These are phyloP conservation scores for Xenopus tropicalis DNA, from an alignment of 2,113 vertebrate genomes.

Conservation along the genomic window DNA sequence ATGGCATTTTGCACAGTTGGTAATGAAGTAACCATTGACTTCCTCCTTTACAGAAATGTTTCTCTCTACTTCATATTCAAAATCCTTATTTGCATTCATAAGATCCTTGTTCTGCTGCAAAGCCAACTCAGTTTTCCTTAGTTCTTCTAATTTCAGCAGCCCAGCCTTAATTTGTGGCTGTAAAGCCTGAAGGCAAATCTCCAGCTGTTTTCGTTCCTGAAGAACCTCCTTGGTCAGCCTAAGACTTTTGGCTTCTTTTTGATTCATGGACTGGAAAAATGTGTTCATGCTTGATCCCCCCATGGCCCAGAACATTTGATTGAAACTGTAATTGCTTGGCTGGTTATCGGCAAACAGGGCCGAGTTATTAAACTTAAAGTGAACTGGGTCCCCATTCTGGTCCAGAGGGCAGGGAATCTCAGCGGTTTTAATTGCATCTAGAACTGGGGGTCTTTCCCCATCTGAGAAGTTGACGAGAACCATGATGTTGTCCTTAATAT, in stretches of 20 bases:
- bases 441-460: no score
- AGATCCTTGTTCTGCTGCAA: constrained; percentile 20
- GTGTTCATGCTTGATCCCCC: constrained; percentile 30
- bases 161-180: no score
- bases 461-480: constrained; percentile 44
- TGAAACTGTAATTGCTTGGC: constrained; percentile 17
- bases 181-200: no score
- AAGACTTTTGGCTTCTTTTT: constrained; percentile 26
- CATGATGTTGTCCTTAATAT: no score
- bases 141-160: no score
- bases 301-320: constrained; percentile 42
- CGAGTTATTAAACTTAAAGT: constrained; percentile 49
- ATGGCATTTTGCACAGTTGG: no score
- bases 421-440: no score
- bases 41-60: neutral
- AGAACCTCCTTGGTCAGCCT: constrained; percentile 33
- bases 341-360: no score
- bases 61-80: no score
- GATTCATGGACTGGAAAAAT: no score
- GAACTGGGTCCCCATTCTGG: neutral
- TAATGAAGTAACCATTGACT: neutral
- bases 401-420: constrained; percentile 35
- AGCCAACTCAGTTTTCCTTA: constrained; percentile 10
- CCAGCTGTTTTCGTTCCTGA: neutral
- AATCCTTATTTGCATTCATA: constrained; percentile 38